phyloP scores from a whole-genome alignment of 2,888 invertebrate species.

The Aleiodes testaceus region DNA sequence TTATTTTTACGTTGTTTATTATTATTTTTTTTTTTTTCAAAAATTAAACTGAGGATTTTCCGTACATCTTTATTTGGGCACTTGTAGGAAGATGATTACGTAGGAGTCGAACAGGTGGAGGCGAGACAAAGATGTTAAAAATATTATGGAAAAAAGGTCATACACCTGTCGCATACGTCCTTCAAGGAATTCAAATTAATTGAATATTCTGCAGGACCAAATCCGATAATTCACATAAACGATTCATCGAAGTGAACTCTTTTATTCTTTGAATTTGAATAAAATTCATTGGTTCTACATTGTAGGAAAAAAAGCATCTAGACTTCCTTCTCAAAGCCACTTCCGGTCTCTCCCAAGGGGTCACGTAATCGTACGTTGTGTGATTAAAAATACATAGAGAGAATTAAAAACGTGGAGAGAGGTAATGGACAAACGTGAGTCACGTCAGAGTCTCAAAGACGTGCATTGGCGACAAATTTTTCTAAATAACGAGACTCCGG shows the following conservation, averaged over 20 bases:
- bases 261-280: background rate
- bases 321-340: conserved; percentile 28
- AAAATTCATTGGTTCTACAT: background rate
- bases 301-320: background rate
- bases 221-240: too few relatives aligned
- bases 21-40: background rate
- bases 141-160: background rate
- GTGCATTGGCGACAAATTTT: conserved; percentile 19
- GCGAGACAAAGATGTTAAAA: background rate
- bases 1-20: too few relatives aligned
- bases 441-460: conserved; percentile 16
- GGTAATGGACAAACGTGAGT: conserved; percentile 11
- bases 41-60: background rate
- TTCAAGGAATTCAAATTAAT: too few relatives aligned
- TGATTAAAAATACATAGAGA: conserved; percentile 17
- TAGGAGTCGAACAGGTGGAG: conserved; percentile 1
- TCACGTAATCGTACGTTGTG: conserved; percentile 27
- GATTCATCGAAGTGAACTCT: too few relatives aligned
- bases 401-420: background rate
- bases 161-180: too few relatives aligned
- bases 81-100: conserved; percentile 14
- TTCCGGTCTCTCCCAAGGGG: conserved; percentile 25
- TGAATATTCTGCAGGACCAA: too few relatives aligned
- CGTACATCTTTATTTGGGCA: background rate
- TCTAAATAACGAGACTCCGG: too few relatives aligned